Base-by-base conservation (phyloP, 2,888 invertebrate species). In the Melanostoma mellinum region DNA sequence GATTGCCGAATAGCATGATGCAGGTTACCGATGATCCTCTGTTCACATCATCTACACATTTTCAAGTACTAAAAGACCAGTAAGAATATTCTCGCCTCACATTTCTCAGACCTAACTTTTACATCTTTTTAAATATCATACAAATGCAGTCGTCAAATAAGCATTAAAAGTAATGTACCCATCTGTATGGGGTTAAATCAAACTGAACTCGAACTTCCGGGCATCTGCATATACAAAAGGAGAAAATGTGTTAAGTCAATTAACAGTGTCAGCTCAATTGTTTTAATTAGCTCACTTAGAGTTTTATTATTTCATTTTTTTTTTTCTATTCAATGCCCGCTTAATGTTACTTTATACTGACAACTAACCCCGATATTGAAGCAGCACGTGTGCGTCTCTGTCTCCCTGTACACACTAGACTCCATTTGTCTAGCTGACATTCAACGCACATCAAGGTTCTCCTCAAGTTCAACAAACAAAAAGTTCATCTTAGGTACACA, bases 151-250 rank as follows among this genome's bases (percentile, higher is more conserved):
- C 20, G 20, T 20, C 1, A 20, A 20, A 20, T 20, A 20, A 20
- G 1, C 1, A 20, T 20, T 20, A 20, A 20, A 20, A 20, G 20
- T 20, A 20, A 20, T 20, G 20, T 20, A 20, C 40, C 44, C 48
- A 32, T 38, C 20, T 8, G 8, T 48, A 35, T 63, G 36, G 4
- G 35, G 50, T 63, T 58, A 73, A 82, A 78, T 63, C 65, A 74
- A 74, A 50, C 65, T 73, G 71, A 82, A 74, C 82, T 53, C 63
- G 20, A 78, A 78, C 77, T 73, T 82, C 77, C 77, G 72, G 63
- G 52, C 42, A 55, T 48, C 32, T 50, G 50, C 10, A 20, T 6
- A n/a, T 5, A 20, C 4, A 4, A 10, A 32, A 2, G 42, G 6
- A 53, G 42, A 58, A 58, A 38, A 9, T 30, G 67, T 44, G 40